These are phyloP conservation scores for Andrena praecox DNA, from an alignment of 2,888 invertebrate species.

Conservation along the genomic window DNA sequence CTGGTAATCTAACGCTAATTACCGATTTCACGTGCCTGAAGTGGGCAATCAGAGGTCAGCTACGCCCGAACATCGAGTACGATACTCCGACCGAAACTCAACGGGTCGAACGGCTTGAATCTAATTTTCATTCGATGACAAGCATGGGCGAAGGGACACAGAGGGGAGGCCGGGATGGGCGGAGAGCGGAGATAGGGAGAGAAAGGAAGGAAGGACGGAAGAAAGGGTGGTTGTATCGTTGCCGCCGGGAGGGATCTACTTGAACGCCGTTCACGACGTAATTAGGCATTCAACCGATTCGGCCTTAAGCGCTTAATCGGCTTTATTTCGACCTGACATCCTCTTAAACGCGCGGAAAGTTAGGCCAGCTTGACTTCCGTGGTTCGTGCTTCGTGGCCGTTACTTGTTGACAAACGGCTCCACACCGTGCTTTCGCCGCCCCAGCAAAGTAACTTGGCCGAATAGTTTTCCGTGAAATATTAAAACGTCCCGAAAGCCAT, in stretches of 20 bases:
- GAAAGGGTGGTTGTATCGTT: neutral
- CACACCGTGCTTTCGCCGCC: conserved; percentile 28
- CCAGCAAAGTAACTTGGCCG: neutral
- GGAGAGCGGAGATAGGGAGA: neutral
- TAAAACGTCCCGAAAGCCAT: conserved; percentile 46
- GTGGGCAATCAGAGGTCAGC: neutral
- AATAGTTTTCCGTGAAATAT: conserved; percentile 45
- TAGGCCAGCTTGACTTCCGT: conserved; percentile 46
- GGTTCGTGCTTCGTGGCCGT: conserved; percentile 51
- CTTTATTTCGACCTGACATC: conserved; percentile 64
- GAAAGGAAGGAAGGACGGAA: neutral
- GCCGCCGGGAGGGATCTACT: conserved; percentile 38
- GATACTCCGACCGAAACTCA: neutral
- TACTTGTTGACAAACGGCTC: conserved; percentile 46
- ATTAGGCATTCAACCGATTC: conserved; percentile 67
- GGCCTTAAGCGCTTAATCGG: conserved; percentile 66
- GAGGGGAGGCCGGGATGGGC: neutral
- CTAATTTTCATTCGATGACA: neutral
- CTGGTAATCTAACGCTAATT: conserved; percentile 26
- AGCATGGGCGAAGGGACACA: neutral
- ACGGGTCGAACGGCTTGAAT: neutral
- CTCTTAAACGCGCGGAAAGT: conserved; percentile 54
- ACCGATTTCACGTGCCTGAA: conserved; percentile 6
- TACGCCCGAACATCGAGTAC: neutral
- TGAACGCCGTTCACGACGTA: conserved; percentile 51